Conservation (phyloP, 2,888 invertebrate genomes). For the Dusona sp. region DNA sequence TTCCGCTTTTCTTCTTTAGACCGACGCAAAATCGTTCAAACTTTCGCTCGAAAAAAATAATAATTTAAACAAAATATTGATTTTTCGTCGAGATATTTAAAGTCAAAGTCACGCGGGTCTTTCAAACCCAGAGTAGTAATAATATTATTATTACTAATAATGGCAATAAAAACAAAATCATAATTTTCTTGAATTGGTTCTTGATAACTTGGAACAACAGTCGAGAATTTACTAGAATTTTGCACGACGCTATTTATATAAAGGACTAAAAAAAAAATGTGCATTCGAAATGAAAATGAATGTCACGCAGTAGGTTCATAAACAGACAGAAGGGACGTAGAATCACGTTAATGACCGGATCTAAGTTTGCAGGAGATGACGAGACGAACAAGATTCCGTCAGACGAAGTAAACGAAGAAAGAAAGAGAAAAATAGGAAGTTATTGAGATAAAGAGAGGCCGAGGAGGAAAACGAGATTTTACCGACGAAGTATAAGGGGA, state of each 20-base stretch:
- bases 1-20: too few relatives aligned
- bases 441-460: neutral
- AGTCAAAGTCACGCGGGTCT: too few relatives aligned
- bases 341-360: slow-evolving; percentile 78
- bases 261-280: neutral
- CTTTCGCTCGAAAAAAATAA: too few relatives aligned
- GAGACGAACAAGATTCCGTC: slow-evolving; percentile 61
- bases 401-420: neutral
- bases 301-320: slow-evolving; percentile 9
- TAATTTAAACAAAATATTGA: too few relatives aligned
- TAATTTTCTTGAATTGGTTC: too few relatives aligned
- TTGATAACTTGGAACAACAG: neutral
- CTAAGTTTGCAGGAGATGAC: slow-evolving; percentile 78
- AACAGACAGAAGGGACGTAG: neutral
- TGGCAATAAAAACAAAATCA: too few relatives aligned
- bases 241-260: neutral
- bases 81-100: too few relatives aligned
- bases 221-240: too few relatives aligned
- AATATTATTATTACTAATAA: too few relatives aligned
- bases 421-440: neutral
- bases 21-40: too few relatives aligned
- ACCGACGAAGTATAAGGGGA: slow-evolving; percentile 38
- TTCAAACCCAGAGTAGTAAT: too few relatives aligned
- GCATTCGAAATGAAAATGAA: slow-evolving; percentile 24
- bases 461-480: slow-evolving; percentile 16